Percentiles rank a stretch among this genome's conserved stretches.
Evolutionary conservation across 2,888 invertebrate genomes (phyloP).

Genomic region (Meteorus cinctellus): DNA sequence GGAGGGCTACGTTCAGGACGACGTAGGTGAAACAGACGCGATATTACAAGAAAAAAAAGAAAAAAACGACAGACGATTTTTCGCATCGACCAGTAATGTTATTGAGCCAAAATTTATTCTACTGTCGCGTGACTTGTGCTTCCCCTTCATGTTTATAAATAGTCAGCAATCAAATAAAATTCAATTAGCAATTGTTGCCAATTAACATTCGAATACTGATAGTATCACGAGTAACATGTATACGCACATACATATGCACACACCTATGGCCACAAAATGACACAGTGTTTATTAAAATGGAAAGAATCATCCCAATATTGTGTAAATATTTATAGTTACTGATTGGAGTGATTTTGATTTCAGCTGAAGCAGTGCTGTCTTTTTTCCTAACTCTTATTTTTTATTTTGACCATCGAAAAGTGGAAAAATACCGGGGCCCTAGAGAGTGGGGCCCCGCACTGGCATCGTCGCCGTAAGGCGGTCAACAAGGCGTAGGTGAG

Average conservation of each 20-base stretch:
- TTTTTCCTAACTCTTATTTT: constrained; percentile 44
- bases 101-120: background rate
- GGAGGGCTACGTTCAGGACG: background rate
- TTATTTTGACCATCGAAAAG: constrained; percentile 59
- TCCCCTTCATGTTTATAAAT: constrained; percentile 1
- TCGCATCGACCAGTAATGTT: background rate
- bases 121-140: background rate
- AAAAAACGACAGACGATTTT: background rate
- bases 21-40: background rate
- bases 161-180: background rate
- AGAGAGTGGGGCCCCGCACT: constrained; percentile 66
- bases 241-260: background rate
- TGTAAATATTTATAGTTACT: background rate
- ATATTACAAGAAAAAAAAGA: background rate
- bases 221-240: background rate
- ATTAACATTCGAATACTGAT: background rate
- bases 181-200: background rate
- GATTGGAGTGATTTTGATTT: constrained; percentile 47
- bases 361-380: constrained; percentile 69
- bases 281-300: too few species aligned
- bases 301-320: background rate
- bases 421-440: constrained; percentile 64
- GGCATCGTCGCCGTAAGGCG: constrained; percentile 67
- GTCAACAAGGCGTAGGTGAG: constrained; percentile 51
- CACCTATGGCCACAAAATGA: too few species aligned